A percentile compares a stretch with the other conserved stretches of the same genome.
phyloP scores from a whole-genome alignment of 2,888 invertebrate species.

The Eupeodes latifasciatus region DNA sequence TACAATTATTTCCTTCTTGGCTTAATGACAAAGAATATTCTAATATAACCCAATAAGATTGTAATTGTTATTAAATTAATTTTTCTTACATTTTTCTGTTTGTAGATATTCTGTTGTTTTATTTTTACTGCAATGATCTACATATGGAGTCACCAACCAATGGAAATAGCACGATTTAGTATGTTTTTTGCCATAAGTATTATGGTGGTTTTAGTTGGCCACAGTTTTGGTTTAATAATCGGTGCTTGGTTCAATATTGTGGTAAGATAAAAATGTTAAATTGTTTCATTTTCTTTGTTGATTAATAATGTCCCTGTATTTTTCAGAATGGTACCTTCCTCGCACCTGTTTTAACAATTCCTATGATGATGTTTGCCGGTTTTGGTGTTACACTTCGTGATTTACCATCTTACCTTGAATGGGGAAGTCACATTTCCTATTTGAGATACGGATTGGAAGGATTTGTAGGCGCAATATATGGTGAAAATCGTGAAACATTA shows the following conservation, averaged over 20 bases:
- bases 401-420: conserved; percentile 92
- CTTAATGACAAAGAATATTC: too few relatives aligned
- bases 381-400: conserved; percentile 96
- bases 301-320: not conserved
- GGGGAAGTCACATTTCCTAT: conserved; percentile 97
- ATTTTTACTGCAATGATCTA: conserved; percentile 91
- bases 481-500: conserved; percentile 89
- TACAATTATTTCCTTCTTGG: too few relatives aligned
- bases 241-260: conserved; percentile 95
- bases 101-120: conserved; percentile 88
- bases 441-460: conserved; percentile 96
- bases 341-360: conserved; percentile 95
- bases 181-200: conserved; percentile 94
- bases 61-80: too few relatives aligned
- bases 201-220: conserved; percentile 94
- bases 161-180: conserved; percentile 90
- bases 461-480: conserved; percentile 93
- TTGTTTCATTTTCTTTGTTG: not conserved
- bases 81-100: conserved; percentile 66
- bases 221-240: conserved; percentile 95
- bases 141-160: conserved; percentile 95
- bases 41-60: too few relatives aligned
- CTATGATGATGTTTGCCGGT: conserved; percentile 98
- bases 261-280: conserved; percentile 85
- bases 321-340: conserved; percentile 96